Conservation (phyloP, 2,888 invertebrate species). For the Drosophila subsilvestris region DNA sequence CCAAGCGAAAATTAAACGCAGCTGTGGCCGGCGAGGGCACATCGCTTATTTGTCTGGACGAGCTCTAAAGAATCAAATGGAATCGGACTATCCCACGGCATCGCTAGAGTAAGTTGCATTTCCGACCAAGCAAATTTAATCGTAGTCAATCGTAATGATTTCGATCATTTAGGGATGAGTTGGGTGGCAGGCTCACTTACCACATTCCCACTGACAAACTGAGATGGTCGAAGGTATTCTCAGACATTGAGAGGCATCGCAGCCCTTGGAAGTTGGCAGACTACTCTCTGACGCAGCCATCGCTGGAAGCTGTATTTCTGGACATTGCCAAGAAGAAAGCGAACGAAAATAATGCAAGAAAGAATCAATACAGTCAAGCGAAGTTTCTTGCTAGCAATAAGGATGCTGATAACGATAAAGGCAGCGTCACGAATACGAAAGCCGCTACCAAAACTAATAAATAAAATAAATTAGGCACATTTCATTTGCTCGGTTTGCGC, state of each 20-base stretch:
- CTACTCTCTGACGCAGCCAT: slow-evolving; percentile 16
- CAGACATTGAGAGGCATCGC: slow-evolving; percentile 14
- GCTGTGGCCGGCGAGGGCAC: slow-evolving; percentile 88
- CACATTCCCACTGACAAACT: slow-evolving; percentile 2
- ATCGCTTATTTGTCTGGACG: slow-evolving; percentile 87
- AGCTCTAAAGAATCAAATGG: slow-evolving; percentile 80
- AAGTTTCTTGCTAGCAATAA: no score
- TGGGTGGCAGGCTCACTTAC: neutral
- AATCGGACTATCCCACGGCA: neutral
- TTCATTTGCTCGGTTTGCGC: no score
- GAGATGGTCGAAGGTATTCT: slow-evolving; percentile 6
- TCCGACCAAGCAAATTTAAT: neutral
- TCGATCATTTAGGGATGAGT: neutral
- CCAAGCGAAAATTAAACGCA: slow-evolving; percentile 88
- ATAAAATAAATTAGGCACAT: no score
- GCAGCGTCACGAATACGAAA: no score
- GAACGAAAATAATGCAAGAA: no score
- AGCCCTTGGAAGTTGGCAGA: neutral
- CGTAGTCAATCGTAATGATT: no score
- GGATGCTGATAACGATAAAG: no score
- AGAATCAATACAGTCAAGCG: no score
- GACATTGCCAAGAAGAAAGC: no score
- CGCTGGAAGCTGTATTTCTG: slow-evolving; percentile 1
- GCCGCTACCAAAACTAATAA: no score
- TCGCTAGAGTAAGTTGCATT: slow-evolving; percentile 3